phyloP scores from a whole-genome alignment of 2,113 vertebrate species.

The Vanacampus margaritifer region DNA sequence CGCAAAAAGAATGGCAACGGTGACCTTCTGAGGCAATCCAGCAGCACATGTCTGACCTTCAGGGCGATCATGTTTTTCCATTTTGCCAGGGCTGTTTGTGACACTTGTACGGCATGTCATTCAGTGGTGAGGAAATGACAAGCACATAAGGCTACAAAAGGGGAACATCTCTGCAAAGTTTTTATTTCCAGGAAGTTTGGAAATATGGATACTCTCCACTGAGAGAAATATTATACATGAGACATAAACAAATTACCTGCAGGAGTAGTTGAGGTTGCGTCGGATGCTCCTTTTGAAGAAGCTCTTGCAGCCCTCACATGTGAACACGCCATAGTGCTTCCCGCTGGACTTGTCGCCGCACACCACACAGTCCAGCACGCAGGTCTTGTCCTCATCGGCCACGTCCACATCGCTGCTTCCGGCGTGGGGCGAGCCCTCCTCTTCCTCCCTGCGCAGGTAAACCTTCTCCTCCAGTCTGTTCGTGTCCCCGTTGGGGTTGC shows the following conservation, averaged over 20 bases:
- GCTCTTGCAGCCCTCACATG: constrained; percentile 96
- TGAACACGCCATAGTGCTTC: constrained; percentile 93
- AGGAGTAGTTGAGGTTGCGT: constrained; percentile 91
- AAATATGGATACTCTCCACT: background rate
- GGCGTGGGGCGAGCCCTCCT: constrained; percentile 82
- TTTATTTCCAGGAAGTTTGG: background rate
- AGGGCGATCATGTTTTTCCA: constrained; percentile 42
- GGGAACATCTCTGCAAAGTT: background rate
- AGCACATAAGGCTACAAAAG: background rate
- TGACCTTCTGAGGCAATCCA: constrained; percentile 63
- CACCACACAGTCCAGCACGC: constrained; percentile 89
- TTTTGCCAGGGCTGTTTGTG: constrained; percentile 25
- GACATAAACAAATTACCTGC: constrained; percentile 73
- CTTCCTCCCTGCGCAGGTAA: constrained; percentile 81
- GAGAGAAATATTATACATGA: background rate
- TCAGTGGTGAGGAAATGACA: constrained; percentile 8
- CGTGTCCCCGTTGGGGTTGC: constrained; percentile 81
- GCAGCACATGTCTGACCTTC: constrained; percentile 64
- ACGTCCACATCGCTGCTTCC: constrained; percentile 86
- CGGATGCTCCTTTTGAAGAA: constrained; percentile 95
- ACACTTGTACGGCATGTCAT: constrained; percentile 31
- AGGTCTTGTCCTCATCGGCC: constrained; percentile 82
- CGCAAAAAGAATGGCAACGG: constrained; percentile 59
- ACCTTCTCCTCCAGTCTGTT: constrained; percentile 78
- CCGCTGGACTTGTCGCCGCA: constrained; percentile 93